These are phyloP conservation scores for Drosophila pachea DNA, from an alignment of 1,140 invertebrate species.

Conservation along the genomic window DNA sequence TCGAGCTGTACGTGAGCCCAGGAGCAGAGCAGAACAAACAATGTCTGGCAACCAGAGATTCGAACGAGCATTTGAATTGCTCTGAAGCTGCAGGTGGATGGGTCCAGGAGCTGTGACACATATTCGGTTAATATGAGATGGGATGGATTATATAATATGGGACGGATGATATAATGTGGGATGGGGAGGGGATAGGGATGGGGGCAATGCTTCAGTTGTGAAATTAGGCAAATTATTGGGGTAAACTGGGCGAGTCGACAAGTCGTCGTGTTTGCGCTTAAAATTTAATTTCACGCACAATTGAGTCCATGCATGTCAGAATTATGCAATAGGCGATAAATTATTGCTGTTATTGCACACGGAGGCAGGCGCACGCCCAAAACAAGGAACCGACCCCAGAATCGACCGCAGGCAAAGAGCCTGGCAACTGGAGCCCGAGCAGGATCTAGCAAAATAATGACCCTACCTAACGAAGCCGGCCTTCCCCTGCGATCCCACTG, in stretches of 20 bases:
- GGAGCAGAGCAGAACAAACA: background rate
- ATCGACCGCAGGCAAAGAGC: constrained; percentile 12
- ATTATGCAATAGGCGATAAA: constrained; percentile 70
- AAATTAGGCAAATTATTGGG: constrained; percentile 75
- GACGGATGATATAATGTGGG: too few relatives aligned
- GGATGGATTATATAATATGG: too few relatives aligned
- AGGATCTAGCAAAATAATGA: constrained; percentile 58
- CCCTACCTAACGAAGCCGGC: constrained; percentile 24
- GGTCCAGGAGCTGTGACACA: constrained; percentile 45
- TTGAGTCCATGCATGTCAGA: constrained; percentile 76
- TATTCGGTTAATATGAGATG: constrained; percentile 65
- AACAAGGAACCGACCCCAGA: constrained; percentile 33
- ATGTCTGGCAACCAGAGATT: background rate
- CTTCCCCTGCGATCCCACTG: constrained; percentile 7
- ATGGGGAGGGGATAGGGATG: too few relatives aligned
- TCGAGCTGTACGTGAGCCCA: background rate
- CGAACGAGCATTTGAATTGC: constrained; percentile 27
- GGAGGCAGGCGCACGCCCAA: constrained; percentile 22
- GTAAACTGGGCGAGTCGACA: constrained; percentile 66
- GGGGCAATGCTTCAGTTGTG: constrained; percentile 33
- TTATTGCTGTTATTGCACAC: constrained; percentile 74
- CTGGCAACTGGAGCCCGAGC: constrained; percentile 1
- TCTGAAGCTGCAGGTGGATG: constrained; percentile 33
- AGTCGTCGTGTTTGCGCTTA: constrained; percentile 73
- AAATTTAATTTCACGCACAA: constrained; percentile 78